phyloP scores from a whole-genome alignment of 2,113 vertebrate genomes.

The Otis tarda region DNA sequence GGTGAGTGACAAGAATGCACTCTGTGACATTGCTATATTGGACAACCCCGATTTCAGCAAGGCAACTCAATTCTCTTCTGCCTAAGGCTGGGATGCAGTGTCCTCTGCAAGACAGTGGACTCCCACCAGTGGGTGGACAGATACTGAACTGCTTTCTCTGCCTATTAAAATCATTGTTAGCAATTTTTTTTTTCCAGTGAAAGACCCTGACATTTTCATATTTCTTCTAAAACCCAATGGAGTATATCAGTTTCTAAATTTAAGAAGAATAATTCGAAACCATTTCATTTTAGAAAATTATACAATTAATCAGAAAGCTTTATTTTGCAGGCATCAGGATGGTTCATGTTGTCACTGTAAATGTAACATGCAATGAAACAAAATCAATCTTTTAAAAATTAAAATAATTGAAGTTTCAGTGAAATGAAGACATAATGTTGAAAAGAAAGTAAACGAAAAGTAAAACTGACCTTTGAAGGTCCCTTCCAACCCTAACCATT shows the following conservation, averaged over 20 bases:
- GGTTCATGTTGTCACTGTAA: not conserved
- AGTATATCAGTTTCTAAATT: not conserved
- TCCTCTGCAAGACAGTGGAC: not conserved
- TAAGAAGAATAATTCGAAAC: not conserved
- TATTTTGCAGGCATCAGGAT: not conserved
- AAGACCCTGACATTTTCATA: not conserved
- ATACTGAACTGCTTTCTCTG: not conserved
- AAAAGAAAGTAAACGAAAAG: not conserved
- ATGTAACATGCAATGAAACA: not conserved
- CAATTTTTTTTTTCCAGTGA: not conserved
- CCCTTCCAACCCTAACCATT: too few species aligned
- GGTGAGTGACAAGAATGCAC: not conserved
- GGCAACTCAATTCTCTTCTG: not conserved
- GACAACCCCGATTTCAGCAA: not conserved
- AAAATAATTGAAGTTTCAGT: not conserved
- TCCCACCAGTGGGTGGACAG: not conserved
- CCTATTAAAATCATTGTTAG: not conserved
- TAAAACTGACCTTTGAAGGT: too few species aligned
- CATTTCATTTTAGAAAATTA: not conserved
- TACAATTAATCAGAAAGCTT: not conserved
- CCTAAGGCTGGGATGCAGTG: not conserved
- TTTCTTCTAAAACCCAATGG: not conserved
- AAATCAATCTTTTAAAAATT: not conserved
- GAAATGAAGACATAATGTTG: not conserved
- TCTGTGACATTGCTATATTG: not conserved